Evolutionary conservation across 2,888 invertebrate species (phyloP).

Genomic region (Lampropteryx suffumata): DNA sequence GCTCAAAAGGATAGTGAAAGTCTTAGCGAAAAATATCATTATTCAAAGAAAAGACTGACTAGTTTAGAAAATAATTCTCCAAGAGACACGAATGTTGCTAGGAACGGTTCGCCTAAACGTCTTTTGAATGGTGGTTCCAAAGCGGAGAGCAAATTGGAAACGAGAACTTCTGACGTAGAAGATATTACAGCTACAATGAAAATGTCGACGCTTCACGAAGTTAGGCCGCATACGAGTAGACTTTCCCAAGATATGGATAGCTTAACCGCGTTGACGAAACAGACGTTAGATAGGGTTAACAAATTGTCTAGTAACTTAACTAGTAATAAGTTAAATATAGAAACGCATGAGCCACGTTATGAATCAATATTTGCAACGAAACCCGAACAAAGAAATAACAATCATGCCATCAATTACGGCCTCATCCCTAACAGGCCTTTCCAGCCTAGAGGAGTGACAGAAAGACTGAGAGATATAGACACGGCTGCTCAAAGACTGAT

Average conservation of each 20-base stretch:
- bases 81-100: constrained; percentile 66
- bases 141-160: constrained; percentile 51
- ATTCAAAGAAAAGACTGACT: constrained; percentile 83
- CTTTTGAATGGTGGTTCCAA: constrained; percentile 57
- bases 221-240: constrained; percentile 69
- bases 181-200: constrained; percentile 54
- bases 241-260: constrained; percentile 85
- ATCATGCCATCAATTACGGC: constrained; percentile 65
- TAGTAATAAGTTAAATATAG: constrained; percentile 75
- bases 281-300: constrained; percentile 86
- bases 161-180: constrained; percentile 53
- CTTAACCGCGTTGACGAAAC: constrained; percentile 85
- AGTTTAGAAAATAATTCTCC: constrained; percentile 78
- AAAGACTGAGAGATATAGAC: constrained; percentile 78
- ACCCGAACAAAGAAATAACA: constrained; percentile 61
- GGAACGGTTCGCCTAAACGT: constrained; percentile 63
- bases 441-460: constrained; percentile 69
- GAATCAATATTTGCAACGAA: constrained; percentile 65
- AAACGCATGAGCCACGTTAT: constrained; percentile 62
- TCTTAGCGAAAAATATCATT: constrained; percentile 79
- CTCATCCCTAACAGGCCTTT: constrained; percentile 56
- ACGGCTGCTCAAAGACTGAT: constrained; percentile 79
- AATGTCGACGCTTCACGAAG: constrained; percentile 76
- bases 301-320: constrained; percentile 82
- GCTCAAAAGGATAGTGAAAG: constrained; percentile 78